These are phyloP conservation scores for Babylonia areolata DNA, from an alignment of 1,140 invertebrate species.

Conservation along the genomic window DNA sequence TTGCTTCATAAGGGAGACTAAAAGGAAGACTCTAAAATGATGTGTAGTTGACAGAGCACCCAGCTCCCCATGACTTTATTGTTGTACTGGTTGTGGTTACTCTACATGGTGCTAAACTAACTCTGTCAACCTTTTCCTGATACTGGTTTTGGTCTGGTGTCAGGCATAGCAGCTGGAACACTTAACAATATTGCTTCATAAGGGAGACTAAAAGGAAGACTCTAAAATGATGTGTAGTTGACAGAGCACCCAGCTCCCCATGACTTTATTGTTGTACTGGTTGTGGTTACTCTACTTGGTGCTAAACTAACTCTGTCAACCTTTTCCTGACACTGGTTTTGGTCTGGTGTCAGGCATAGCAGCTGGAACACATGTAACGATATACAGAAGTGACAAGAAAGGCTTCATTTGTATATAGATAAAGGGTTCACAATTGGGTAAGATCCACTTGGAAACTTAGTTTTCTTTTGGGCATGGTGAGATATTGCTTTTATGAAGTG, in stretches of 20 bases:
- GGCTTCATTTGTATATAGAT: too few species aligned
- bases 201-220: too few species aligned
- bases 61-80: neutral
- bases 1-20: too few species aligned
- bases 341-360: slow-evolving; percentile 25
- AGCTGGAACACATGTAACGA: neutral
- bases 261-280: neutral
- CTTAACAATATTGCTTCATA: too few species aligned
- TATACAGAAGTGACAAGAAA: too few species aligned
- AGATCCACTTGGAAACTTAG: too few species aligned
- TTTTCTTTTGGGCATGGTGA: too few species aligned
- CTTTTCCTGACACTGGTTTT: slow-evolving; percentile 32
- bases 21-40: too few species aligned
- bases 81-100: slow-evolving; percentile 7
- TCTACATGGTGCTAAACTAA: slow-evolving; percentile 27
- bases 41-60: slow-evolving; percentile 8
- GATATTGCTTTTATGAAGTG: too few species aligned
- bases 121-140: slow-evolving; percentile 31
- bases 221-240: too few species aligned
- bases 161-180: slow-evolving; percentile 32
- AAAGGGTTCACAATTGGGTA: too few species aligned
- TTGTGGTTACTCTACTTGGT: slow-evolving; percentile 30
- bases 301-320: slow-evolving; percentile 23
- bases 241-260: slow-evolving; percentile 26
- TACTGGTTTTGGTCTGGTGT: slow-evolving; percentile 23